These are phyloP conservation scores for Ashinkailepas kermadecensis DNA, from an alignment of 2,888 invertebrate species.

Conservation along the genomic window DNA sequence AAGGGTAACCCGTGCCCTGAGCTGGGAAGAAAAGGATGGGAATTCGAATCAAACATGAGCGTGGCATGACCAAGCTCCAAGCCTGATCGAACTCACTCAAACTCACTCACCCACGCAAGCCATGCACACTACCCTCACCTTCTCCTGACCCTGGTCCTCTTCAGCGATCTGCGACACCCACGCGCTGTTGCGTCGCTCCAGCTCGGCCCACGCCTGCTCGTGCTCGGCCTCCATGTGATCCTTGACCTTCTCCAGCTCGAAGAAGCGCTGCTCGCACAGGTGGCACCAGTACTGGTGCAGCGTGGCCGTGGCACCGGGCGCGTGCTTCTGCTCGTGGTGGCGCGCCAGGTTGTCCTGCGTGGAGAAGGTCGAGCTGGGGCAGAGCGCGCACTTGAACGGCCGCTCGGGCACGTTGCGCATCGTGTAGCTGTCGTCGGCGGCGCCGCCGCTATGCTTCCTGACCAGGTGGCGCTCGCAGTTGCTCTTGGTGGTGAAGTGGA, in stretches of 20 bases:
- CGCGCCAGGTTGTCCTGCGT: constrained; percentile 69
- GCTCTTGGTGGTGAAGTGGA: constrained; percentile 92
- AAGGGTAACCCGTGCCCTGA: too few relatives aligned
- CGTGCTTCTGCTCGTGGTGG: constrained; percentile 64
- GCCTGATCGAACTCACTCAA: too few relatives aligned
- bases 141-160: constrained; percentile 57
- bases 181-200: constrained; percentile 48
- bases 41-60: too few relatives aligned
- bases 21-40: too few relatives aligned
- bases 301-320: constrained; percentile 27
- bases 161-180: constrained; percentile 40
- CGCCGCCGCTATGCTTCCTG: constrained; percentile 64
- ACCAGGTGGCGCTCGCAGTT: constrained; percentile 92
- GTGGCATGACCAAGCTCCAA: too few relatives aligned
- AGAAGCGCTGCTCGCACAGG: constrained; percentile 78
- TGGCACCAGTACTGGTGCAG: constrained; percentile 69
- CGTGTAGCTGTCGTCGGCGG: constrained; percentile 40
- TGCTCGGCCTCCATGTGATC: constrained; percentile 71
- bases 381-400: constrained; percentile 69
- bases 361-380: constrained; percentile 74
- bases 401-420: constrained; percentile 64
- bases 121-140: background rate
- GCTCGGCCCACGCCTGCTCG: constrained; percentile 64
- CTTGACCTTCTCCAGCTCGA: constrained; percentile 67
- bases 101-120: too few relatives aligned